Evolutionary conservation across 1,140 invertebrate species (phyloP).

Genomic region (Apis laboriosa): DNA sequence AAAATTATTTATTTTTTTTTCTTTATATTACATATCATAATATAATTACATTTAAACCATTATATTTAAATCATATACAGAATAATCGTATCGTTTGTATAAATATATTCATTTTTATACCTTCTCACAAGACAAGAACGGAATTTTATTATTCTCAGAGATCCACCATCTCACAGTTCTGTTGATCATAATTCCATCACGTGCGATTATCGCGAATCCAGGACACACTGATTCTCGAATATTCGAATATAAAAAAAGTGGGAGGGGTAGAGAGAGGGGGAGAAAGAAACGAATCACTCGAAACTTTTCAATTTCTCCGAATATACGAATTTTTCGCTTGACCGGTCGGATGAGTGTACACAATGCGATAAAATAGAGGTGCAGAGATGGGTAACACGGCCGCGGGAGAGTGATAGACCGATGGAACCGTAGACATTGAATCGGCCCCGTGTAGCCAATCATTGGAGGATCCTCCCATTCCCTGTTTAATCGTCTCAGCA

Average conservation of each 20-base stretch:
- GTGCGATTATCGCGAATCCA: too few relatives aligned
- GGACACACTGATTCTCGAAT: too few relatives aligned
- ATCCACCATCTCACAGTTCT: too few relatives aligned
- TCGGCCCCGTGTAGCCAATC: constrained; percentile 76
- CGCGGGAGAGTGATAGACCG: constrained; percentile 59
- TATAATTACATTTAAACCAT: too few relatives aligned
- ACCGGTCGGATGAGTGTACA: not conserved
- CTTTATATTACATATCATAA: too few relatives aligned
- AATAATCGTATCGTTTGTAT: too few relatives aligned
- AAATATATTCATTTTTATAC: too few relatives aligned
- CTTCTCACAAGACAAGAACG: too few relatives aligned
- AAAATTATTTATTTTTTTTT: too few relatives aligned
- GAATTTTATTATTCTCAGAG: too few relatives aligned
- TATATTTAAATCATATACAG: too few relatives aligned
- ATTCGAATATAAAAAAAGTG: not conserved
- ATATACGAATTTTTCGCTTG: not conserved
- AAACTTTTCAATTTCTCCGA: not conserved
- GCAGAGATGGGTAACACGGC: constrained; percentile 49
- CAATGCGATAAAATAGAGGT: constrained; percentile 49
- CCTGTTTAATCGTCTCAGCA: constrained; percentile 78
- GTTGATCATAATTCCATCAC: too few relatives aligned
- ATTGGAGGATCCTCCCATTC: constrained; percentile 77
- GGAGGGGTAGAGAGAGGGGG: not conserved
- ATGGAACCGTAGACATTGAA: constrained; percentile 65
- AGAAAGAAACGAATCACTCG: not conserved